Evolutionary conservation across 2,888 invertebrate genomes (phyloP).

Genomic region (Netelia fuscicornis): DNA sequence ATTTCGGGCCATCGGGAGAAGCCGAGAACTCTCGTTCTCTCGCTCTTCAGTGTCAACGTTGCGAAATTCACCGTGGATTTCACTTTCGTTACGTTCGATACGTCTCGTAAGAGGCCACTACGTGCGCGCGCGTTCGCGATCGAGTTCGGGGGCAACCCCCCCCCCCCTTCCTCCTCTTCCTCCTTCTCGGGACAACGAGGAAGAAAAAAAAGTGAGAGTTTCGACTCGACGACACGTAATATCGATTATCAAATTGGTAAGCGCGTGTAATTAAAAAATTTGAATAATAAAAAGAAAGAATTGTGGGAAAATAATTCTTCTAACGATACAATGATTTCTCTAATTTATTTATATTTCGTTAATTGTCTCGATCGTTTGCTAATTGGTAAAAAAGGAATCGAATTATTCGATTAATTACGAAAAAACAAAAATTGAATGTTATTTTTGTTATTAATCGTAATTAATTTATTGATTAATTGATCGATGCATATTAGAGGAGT

Average conservation of each 20-base stretch:
- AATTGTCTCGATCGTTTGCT: too few relatives aligned
- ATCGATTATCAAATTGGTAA: not conserved
- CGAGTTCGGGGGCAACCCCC: slow-evolving; percentile 42
- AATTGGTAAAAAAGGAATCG: too few relatives aligned
- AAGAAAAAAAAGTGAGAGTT: slow-evolving; percentile 51
- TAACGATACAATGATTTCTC: not conserved
- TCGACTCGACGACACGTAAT: slow-evolving; percentile 2
- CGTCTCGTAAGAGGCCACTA: slow-evolving; percentile 59
- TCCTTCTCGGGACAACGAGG: not conserved
- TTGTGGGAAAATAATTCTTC: not conserved
- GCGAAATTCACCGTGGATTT: slow-evolving; percentile 76
- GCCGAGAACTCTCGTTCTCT: slow-evolving; percentile 14
- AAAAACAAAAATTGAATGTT: too few relatives aligned
- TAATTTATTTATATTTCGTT: not conserved
- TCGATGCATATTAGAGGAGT: too few relatives aligned
- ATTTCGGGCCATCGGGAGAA: slow-evolving; percentile 47
- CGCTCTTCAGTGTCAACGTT: slow-evolving; percentile 76
- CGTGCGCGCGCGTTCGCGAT: slow-evolving; percentile 35
- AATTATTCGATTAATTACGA: too few relatives aligned
- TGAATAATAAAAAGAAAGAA: not conserved
- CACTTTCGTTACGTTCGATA: slow-evolving; percentile 76
- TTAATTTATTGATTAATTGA: too few relatives aligned
- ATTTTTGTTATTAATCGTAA: too few relatives aligned
- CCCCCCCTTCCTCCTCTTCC: too few relatives aligned
- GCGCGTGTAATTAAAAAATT: not conserved